phyloP scores from a whole-genome alignment of 2,113 vertebrate species.

The Mola mola region DNA sequence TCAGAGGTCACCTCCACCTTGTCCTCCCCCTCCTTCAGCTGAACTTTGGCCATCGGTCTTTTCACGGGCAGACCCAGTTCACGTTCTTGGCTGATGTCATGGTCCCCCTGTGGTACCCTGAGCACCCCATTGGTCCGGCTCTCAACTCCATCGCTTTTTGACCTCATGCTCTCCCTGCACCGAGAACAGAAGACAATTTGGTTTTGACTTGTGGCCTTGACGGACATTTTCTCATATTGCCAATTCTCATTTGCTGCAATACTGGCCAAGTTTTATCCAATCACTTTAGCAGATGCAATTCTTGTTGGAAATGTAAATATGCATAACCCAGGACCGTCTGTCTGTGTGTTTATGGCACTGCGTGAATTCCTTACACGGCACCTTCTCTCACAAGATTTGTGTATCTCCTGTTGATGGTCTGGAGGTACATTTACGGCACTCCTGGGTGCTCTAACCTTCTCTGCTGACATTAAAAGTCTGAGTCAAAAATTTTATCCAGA shows the following conservation, averaged over 20 bases:
- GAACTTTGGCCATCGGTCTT: slow-evolving; percentile 83
- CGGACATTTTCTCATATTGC: too few species aligned
- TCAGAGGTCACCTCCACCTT: slow-evolving; percentile 83
- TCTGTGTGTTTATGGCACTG: slow-evolving; percentile 15
- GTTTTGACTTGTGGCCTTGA: background rate
- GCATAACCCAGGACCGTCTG: background rate
- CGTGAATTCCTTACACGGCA: slow-evolving; percentile 13
- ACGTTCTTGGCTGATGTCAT: slow-evolving; percentile 81
- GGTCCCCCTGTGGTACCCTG: slow-evolving; percentile 82
- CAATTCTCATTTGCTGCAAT: slow-evolving; percentile 2
- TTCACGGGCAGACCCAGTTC: slow-evolving; percentile 84
- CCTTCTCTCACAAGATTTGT: slow-evolving; percentile 6
- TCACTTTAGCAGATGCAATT: slow-evolving; percentile 8
- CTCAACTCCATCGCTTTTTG: slow-evolving; percentile 89
- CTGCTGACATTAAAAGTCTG: slow-evolving; percentile 15
- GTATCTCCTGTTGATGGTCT: slow-evolving; percentile 39
- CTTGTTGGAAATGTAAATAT: slow-evolving; percentile 31
- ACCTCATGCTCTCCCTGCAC: slow-evolving; percentile 91
- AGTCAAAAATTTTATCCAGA: slow-evolving; percentile 28
- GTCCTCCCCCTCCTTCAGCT: slow-evolving; percentile 82
- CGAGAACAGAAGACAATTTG: slow-evolving; percentile 40
- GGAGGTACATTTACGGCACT: slow-evolving; percentile 47
- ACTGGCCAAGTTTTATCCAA: slow-evolving; percentile 18
- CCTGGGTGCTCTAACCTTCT: slow-evolving; percentile 43
- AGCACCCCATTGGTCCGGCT: slow-evolving; percentile 83